These are phyloP conservation scores for Danio aesculapii DNA, from an alignment of 2,797 vertebrate species.

Conservation along the genomic window DNA sequence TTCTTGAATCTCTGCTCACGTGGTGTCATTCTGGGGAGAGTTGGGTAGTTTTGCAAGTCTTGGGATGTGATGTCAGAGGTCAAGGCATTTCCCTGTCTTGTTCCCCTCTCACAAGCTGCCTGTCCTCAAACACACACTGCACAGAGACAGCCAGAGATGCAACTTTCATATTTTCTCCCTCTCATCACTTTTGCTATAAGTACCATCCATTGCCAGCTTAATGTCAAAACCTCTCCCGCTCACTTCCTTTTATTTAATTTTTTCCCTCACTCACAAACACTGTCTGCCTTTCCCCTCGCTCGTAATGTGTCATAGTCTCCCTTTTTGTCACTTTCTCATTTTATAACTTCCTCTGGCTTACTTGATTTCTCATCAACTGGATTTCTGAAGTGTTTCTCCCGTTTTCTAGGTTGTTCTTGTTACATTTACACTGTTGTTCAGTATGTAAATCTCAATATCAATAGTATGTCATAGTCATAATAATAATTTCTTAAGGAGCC, in stretches of 20 bases:
- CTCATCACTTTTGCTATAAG: slow-evolving; percentile 25
- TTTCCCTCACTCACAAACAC: slow-evolving; percentile 3
- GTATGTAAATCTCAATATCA: not conserved
- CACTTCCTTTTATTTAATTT: not conserved
- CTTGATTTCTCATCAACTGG: not conserved
- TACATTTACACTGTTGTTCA: not conserved
- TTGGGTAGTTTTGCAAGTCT: slow-evolving; percentile 31
- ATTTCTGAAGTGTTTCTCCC: not conserved
- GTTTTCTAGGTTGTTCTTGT: not conserved
- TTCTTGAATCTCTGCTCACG: not conserved
- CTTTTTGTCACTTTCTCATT: not conserved
- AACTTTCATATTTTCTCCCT: slow-evolving; percentile 18
- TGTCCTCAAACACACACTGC: not conserved
- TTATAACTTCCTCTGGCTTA: no score
- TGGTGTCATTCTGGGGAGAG: slow-evolving; percentile 21
- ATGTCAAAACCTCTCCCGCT: not conserved
- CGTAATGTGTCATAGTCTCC: not conserved
- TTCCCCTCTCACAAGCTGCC: not conserved
- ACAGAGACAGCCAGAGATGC: not conserved
- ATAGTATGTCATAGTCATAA: not conserved
- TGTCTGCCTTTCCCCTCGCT: not conserved
- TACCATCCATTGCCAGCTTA: not conserved
- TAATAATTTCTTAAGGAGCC: no score
- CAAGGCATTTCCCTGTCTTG: slow-evolving; percentile 7
- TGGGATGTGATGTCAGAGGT: slow-evolving; percentile 9